A percentile compares a stretch with the other conserved stretches of the same genome.
These are phyloP conservation scores for Corythucha ciliata DNA, from an alignment of 2,888 invertebrate genomes.

Conservation along the genomic window DNA sequence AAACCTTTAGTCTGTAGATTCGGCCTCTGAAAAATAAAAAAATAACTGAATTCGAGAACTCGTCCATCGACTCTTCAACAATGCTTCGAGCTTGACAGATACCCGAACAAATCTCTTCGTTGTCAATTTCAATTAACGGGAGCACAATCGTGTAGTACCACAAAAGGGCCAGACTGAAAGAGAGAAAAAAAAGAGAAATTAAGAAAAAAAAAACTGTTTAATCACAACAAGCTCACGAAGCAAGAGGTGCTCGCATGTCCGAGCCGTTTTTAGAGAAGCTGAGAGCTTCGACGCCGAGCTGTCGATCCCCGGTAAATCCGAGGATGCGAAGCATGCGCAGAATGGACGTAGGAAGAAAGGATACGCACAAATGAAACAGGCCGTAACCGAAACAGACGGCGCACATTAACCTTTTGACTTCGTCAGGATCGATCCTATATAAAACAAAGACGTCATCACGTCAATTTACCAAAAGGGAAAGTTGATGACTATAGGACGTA, in stretches of 20 bases:
- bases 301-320: constrained; percentile 56
- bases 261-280: constrained; percentile 51
- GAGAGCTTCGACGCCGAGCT: constrained; percentile 50
- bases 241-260: constrained; percentile 59
- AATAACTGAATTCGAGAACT: constrained; percentile 52
- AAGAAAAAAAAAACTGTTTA: constrained; percentile 12
- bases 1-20: constrained; percentile 53
- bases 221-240: constrained; percentile 46
- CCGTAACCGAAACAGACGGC: constrained; percentile 63
- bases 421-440: constrained; percentile 43
- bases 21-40: constrained; percentile 59
- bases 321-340: constrained; percentile 52
- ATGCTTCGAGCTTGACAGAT: constrained; percentile 47
- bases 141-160: constrained; percentile 62
- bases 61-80: constrained; percentile 46
- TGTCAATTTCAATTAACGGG: constrained; percentile 54
- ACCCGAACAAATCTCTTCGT: constrained; percentile 52
- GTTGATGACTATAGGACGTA: too few species aligned
- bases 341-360: constrained; percentile 55
- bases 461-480: too few species aligned
- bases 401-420: constrained; percentile 52
- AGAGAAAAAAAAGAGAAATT: constrained; percentile 29
- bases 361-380: constrained; percentile 56
- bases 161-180: constrained; percentile 47
- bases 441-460: not conserved